phyloP scores from a whole-genome alignment of 2,113 vertebrate species.

The Hydrochoerus hydrochaeris region DNA sequence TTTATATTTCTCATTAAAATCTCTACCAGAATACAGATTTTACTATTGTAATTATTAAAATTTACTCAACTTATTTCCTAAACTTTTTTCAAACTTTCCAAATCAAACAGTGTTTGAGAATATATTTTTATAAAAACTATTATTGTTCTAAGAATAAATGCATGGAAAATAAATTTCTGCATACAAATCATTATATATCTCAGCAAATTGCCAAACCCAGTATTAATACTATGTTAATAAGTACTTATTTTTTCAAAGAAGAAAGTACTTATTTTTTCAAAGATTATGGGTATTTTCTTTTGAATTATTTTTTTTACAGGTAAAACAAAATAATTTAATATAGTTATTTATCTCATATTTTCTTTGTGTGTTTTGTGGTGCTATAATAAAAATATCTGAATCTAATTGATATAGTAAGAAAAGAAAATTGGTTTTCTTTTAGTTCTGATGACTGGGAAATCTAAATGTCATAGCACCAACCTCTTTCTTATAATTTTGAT shows the following conservation, averaged over 20 bases:
- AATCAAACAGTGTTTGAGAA: not conserved
- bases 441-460: not conserved
- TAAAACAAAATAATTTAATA: not conserved
- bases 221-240: not conserved
- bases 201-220: not conserved
- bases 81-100: not conserved
- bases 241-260: not conserved
- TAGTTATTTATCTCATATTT: not conserved
- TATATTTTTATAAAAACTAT: not conserved
- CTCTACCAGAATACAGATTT: not conserved
- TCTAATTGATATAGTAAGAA: not conserved
- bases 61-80: not conserved
- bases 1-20: constrained; percentile 44
- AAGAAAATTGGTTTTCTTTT: not conserved
- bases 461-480: no score
- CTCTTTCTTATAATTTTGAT: not conserved
- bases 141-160: not conserved
- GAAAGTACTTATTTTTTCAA: not conserved
- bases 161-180: not conserved
- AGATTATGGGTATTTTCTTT: not conserved
- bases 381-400: not conserved
- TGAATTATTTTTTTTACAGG: not conserved
- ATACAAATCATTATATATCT: not conserved
- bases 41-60: not conserved
- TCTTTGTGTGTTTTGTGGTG: not conserved